Conservation (phyloP, 1,140 invertebrate species). For the Hyles vespertilio region DNA sequence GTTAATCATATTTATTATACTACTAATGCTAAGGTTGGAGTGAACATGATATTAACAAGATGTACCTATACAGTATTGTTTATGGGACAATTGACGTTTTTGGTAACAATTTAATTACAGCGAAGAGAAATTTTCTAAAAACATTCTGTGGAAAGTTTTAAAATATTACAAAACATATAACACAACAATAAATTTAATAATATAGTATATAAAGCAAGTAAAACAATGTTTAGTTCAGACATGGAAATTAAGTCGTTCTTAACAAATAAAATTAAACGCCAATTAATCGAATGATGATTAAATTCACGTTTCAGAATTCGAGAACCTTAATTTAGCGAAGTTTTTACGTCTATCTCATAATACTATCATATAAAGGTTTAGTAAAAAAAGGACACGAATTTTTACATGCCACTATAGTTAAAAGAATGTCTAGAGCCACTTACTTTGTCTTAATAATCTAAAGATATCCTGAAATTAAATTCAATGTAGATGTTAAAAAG, state of each 20-base stretch:
- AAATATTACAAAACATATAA: conserved; percentile 21
- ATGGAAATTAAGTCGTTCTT: too few species aligned
- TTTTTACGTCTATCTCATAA: conserved; percentile 25
- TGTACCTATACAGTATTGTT: conserved; percentile 37
- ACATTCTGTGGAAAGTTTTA: too few species aligned
- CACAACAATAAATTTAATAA: conserved; percentile 25
- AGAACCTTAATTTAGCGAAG: not conserved
- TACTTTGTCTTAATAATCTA: not conserved
- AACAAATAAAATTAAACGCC: too few species aligned
- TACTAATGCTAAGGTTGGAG: conserved; percentile 62
- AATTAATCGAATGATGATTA: too few species aligned
- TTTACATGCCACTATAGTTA: conserved; percentile 45
- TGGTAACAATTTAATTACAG: conserved; percentile 47
- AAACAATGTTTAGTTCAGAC: too few species aligned
- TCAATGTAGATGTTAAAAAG: not conserved
- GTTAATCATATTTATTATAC: conserved; percentile 60
- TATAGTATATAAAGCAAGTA: too few species aligned
- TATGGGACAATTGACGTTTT: conserved; percentile 46
- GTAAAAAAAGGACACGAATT: conserved; percentile 53
- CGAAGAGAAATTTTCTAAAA: conserved; percentile 20
- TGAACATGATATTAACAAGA: conserved; percentile 57
- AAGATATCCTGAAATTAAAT: too few species aligned
- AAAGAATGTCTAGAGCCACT: conserved; percentile 60
- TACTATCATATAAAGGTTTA: conserved; percentile 34
- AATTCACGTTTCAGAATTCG: too few species aligned